These are phyloP conservation scores for Leptinotarsa peninsularis DNA, from an alignment of 2,888 invertebrate genomes.

Conservation along the genomic window DNA sequence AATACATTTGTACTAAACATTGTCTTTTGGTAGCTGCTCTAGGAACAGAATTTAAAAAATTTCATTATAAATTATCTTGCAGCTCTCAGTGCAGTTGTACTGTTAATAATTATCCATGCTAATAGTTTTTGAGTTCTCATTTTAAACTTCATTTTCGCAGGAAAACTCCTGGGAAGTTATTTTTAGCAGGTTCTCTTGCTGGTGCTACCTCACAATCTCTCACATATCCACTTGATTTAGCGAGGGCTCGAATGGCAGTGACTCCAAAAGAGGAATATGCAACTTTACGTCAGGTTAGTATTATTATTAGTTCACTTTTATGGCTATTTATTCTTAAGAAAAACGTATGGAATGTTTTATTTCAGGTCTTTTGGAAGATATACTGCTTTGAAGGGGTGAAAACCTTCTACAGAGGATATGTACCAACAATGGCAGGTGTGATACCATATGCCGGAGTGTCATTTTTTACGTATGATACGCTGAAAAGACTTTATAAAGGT, in stretches of 20 bases:
- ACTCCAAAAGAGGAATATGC: conserved; percentile 82
- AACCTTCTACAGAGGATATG: conserved; percentile 87
- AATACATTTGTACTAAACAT: too few relatives aligned
- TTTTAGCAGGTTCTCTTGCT: conserved; percentile 93
- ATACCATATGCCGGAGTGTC: conserved; percentile 97
- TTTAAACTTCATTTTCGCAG: conserved; percentile 47
- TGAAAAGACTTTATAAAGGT: conserved; percentile 86
- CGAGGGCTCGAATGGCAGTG: conserved; percentile 97
- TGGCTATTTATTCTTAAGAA: background rate
- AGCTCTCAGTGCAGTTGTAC: background rate
- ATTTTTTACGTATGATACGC: conserved; percentile 96
- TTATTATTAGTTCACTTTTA: background rate
- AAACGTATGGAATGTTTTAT: conserved; percentile 27
- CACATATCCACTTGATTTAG: conserved; percentile 97
- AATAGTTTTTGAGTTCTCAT: conserved; percentile 16
- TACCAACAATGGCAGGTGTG: conserved; percentile 92
- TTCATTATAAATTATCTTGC: background rate
- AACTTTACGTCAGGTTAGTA: conserved; percentile 69
- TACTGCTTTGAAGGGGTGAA: conserved; percentile 80
- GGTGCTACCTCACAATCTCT: conserved; percentile 94
- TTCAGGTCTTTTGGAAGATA: conserved; percentile 70
- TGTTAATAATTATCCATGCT: background rate
- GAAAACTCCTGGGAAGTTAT: conserved; percentile 69
- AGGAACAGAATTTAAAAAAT: too few relatives aligned
- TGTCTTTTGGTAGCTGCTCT: too few relatives aligned